A percentile compares a stretch with the other conserved stretches of the same genome.
phyloP scores from a whole-genome alignment of 2,113 vertebrate genomes.

The Oryzias curvinotus region DNA sequence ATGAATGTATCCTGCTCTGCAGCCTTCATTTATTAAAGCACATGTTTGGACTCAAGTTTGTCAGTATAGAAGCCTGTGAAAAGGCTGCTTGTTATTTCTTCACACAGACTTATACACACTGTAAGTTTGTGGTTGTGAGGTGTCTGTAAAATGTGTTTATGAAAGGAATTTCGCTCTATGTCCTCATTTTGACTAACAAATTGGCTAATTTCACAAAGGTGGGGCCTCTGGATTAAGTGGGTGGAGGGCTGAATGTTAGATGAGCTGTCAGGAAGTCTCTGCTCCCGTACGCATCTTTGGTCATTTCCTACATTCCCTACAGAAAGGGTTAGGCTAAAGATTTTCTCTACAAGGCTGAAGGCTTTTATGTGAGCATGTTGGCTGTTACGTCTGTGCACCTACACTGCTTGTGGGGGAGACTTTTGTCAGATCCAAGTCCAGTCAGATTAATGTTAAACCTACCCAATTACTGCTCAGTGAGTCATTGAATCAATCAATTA shows the following conservation, averaged over 20 bases:
- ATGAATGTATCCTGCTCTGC: slow-evolving; percentile 54
- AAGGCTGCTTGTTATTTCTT: slow-evolving; percentile 33
- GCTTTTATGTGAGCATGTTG: slow-evolving; percentile 36
- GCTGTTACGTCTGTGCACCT: slow-evolving; percentile 50
- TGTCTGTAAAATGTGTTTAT: slow-evolving; percentile 35
- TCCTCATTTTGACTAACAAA: slow-evolving; percentile 44
- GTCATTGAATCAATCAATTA: slow-evolving; percentile 5
- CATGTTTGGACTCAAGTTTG: slow-evolving; percentile 32
- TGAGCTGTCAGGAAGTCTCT: slow-evolving; percentile 62
- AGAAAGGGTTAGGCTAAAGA: slow-evolving; percentile 39
- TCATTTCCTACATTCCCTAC: slow-evolving; percentile 31
- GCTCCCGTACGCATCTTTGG: slow-evolving; percentile 40
- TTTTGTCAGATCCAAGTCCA: slow-evolving; percentile 33
- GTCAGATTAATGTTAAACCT: slow-evolving; percentile 39
- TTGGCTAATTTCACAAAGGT: slow-evolving; percentile 35
- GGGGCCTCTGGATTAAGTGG: slow-evolving; percentile 45
- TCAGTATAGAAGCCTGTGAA: slow-evolving; percentile 27
- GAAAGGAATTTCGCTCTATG: slow-evolving; percentile 41
- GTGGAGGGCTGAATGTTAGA: slow-evolving; percentile 62
- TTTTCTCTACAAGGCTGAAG: slow-evolving; percentile 52
- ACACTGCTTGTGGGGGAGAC: slow-evolving; percentile 26
- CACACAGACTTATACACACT: slow-evolving; percentile 12
- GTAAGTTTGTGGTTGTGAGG: slow-evolving; percentile 1
- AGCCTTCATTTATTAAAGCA: slow-evolving; percentile 68
- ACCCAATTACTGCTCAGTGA: slow-evolving; percentile 37